A percentile compares a stretch with the other conserved stretches of the same genome.
Conservation (phyloP, 1,140 invertebrate genomes). For the Marisa cornuarietis region DNA sequence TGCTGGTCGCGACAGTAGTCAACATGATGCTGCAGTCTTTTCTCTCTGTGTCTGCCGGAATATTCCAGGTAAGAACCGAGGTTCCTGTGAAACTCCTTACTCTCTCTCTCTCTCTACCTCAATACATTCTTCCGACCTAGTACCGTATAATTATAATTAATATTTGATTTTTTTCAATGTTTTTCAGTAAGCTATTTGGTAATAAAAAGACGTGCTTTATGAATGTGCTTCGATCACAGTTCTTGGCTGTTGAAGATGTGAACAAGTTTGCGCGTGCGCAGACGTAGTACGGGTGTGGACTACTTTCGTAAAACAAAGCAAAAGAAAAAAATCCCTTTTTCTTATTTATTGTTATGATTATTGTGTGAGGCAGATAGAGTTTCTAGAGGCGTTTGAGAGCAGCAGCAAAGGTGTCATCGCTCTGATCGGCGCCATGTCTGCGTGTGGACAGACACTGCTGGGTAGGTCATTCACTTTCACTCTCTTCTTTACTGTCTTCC, state of each 20-base stretch:
- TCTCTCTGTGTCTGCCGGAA: neutral
- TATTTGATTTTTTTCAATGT: neutral
- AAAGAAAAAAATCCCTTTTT: neutral
- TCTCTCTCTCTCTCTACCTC: too few relatives aligned
- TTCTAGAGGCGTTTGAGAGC: constrained; percentile 1
- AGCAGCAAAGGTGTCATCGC: constrained; percentile 17
- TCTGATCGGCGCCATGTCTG: constrained; percentile 13
- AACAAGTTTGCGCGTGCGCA: neutral
- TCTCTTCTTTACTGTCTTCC: neutral
- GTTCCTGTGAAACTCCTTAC: neutral
- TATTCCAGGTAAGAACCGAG: constrained; percentile 9
- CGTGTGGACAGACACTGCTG: constrained; percentile 11
- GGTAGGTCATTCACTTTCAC: constrained; percentile 1
- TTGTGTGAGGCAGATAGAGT: constrained; percentile 9
- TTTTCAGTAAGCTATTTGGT: neutral
- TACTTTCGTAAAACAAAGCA: neutral
- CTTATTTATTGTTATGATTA: neutral
- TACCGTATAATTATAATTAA: neutral
- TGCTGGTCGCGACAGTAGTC: constrained; percentile 10
- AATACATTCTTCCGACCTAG: neutral
- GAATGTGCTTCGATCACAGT: neutral
- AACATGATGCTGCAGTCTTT: constrained; percentile 5
- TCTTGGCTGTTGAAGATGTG: neutral
- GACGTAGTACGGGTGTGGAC: neutral
- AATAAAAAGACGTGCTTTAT: neutral